A percentile compares a stretch with the other conserved stretches of the same genome.
phyloP scores from a whole-genome alignment of 2,888 invertebrate species.

The Leptodirus hochenwartii region DNA sequence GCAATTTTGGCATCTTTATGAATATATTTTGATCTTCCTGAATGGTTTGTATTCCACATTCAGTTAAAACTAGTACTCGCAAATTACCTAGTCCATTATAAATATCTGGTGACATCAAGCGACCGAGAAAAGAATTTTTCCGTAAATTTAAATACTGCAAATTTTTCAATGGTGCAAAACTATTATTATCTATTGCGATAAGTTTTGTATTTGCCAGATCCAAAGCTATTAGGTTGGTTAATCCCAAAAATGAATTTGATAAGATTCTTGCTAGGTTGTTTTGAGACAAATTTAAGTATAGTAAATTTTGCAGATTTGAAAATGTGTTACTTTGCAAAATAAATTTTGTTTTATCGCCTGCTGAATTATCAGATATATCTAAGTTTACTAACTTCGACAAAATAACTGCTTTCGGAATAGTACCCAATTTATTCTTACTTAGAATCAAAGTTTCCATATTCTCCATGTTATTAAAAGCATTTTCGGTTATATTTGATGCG shows the following conservation, averaged over 20 bases:
- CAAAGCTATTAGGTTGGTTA: slow-evolving; percentile 30
- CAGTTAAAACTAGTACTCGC: slow-evolving; percentile 30
- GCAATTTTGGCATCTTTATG: slow-evolving; percentile 30
- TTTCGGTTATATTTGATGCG: slow-evolving; percentile 28
- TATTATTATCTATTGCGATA: slow-evolving; percentile 29
- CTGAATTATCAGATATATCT: slow-evolving; percentile 35
- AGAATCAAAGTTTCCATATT: slow-evolving; percentile 32
- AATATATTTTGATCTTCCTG: slow-evolving; percentile 30
- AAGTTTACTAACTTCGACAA: slow-evolving; percentile 29
- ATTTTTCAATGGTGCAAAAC: slow-evolving; percentile 28
- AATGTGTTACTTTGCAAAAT: slow-evolving; percentile 32
- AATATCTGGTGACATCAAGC: slow-evolving; percentile 18
- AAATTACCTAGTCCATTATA: slow-evolving; percentile 33
- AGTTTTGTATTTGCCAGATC: slow-evolving; percentile 34
- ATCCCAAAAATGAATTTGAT: slow-evolving; percentile 31
- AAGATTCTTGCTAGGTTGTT: slow-evolving; percentile 34
- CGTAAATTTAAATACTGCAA: slow-evolving; percentile 33
- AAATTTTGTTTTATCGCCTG: slow-evolving; percentile 33
- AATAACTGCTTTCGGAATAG: slow-evolving; percentile 32
- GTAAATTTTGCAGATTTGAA: slow-evolving; percentile 28
- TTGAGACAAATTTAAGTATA: slow-evolving; percentile 32
- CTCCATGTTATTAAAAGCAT: slow-evolving; percentile 33
- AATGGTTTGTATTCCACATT: slow-evolving; percentile 31
- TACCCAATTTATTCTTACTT: slow-evolving; percentile 33
- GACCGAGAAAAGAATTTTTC: slow-evolving; percentile 30